A percentile compares a stretch with the other conserved stretches of the same genome.
Evolutionary conservation across 1,140 invertebrate species (phyloP).

Genomic region (Diachasmimorpha longicaudata): DNA sequence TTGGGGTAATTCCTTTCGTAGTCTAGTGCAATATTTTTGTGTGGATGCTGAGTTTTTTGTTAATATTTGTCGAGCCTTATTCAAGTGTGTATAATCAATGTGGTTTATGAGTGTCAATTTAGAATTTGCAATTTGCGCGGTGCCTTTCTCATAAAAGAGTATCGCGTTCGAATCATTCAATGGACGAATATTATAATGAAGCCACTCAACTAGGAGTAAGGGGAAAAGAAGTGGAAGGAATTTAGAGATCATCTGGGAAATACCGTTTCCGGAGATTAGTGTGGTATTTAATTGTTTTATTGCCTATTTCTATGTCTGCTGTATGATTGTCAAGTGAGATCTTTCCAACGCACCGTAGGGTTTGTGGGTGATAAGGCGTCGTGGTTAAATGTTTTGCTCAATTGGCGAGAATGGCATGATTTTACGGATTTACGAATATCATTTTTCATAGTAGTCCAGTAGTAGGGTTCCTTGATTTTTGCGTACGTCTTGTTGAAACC

Average conservation of each 20-base stretch:
- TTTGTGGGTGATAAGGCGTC: conserved; percentile 56
- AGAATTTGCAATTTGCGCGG: conserved; percentile 23
- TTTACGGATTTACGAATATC: conserved; percentile 41
- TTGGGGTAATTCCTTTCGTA: background rate
- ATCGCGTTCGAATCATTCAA: conserved; percentile 15
- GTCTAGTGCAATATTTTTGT: background rate
- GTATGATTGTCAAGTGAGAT: conserved; percentile 51
- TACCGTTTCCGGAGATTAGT: conserved; percentile 33
- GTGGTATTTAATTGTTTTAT: conserved; percentile 28
- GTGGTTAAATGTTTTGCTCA: conserved; percentile 42
- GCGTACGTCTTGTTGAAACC: conserved; percentile 43
- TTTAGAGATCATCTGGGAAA: conserved; percentile 19
- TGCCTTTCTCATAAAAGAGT: conserved; percentile 31
- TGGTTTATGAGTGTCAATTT: conserved; percentile 26
- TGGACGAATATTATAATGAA: background rate
- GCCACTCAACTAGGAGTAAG: background rate
- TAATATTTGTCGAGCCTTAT: background rate
- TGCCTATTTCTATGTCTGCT: conserved; percentile 21
- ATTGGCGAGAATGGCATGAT: conserved; percentile 45
- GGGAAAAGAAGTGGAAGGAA: background rate
- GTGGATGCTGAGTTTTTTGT: background rate
- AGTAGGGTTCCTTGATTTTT: conserved; percentile 41
- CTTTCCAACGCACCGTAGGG: conserved; percentile 49
- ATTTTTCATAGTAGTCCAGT: conserved; percentile 41
- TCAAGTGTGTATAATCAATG: conserved; percentile 29